Evolutionary conservation across 2,797 vertebrate species (phyloP), one percentile per base, ranked within the genome.

Genomic region (Apodemus agrarius): DNA sequence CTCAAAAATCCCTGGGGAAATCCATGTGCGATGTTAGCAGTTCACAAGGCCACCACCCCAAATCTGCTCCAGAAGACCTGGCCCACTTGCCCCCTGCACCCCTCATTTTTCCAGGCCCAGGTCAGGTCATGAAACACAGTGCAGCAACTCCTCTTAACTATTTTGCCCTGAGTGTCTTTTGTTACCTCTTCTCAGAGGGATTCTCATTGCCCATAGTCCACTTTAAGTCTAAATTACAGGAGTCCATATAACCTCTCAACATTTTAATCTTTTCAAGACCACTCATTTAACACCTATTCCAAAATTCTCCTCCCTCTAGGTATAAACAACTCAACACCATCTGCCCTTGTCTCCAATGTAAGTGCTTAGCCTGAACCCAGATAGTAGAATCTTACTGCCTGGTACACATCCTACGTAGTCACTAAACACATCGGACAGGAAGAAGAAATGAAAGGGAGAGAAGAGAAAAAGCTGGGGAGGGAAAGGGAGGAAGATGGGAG

Each of bases 321-420:
- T 89, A 13, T 43, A 82, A 75, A 34, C 57, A 75, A 49, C 22
- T 65, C 49, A 74, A 88, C 26, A 6, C 1, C 19, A 7, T 72
- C 65, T 86, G 24, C 46, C 52, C 37, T 82, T 67, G 52, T 79
- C 78, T 89, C 43, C 83, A 52, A 89, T 93, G 59, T 31, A 90
- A 91, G 59, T 43, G 40, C 22, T 34, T 80, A 52, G 17, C 13
- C 34, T 91, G 40, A 40, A 67, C 57, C 34, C 86, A n/a, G 57
- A 49, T 52, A 67, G 63, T 40, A 54, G 79, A 69, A 1, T 79
- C 67, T 89, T 69, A 54, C 34, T 34, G n/a, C 19, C 43, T 49
- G 31, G 37, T 17, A 16, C n/a, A 11, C 37, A 29, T 10, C 63
- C 31, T 11, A 57, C 61, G n/a, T 1, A 78, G 63, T 88, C 82